Evolutionary conservation across 2,113 vertebrate genomes (phyloP).

Genomic region (Oryzias woworae): DNA sequence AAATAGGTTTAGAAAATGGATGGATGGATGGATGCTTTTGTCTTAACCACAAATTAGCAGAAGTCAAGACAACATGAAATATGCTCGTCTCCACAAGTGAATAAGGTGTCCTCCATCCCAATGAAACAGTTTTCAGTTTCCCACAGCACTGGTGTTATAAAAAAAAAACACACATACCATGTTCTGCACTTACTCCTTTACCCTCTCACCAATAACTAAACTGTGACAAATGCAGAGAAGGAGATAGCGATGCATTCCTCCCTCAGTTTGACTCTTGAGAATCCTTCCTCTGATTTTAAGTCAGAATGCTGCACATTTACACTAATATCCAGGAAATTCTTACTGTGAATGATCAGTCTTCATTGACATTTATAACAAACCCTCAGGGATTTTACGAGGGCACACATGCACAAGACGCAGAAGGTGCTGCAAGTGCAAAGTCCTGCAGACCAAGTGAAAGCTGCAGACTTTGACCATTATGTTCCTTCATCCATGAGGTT

Average conservation of each 20-base stretch:
- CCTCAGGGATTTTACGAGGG: too few relatives aligned
- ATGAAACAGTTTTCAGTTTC: background rate
- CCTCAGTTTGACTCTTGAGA: constrained; percentile 11
- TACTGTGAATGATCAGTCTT: too few relatives aligned
- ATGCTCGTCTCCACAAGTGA: background rate
- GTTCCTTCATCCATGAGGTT: too few relatives aligned
- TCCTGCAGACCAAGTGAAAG: too few relatives aligned
- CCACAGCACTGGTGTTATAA: background rate
- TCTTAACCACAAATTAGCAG: too few relatives aligned
- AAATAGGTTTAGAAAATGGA: too few relatives aligned
- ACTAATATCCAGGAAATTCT: background rate
- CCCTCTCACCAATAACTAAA: constrained; percentile 23
- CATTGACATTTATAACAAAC: too few relatives aligned
- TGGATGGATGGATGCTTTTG: too few relatives aligned
- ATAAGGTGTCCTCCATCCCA: background rate
- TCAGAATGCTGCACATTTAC: background rate
- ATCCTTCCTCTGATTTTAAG: background rate
- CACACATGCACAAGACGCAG: too few relatives aligned
- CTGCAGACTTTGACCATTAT: too few relatives aligned
- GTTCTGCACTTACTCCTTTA: constrained; percentile 10
- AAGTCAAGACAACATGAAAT: too few relatives aligned
- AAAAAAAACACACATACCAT: background rate
- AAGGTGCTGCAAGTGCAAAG: too few relatives aligned
- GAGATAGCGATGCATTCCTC: constrained; percentile 34
- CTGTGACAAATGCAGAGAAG: constrained; percentile 34